Percentiles rank a stretch among this genome's conserved stretches.
phyloP scores from a whole-genome alignment of 2,797 vertebrate genomes.

The Hafferia zeledoni region DNA sequence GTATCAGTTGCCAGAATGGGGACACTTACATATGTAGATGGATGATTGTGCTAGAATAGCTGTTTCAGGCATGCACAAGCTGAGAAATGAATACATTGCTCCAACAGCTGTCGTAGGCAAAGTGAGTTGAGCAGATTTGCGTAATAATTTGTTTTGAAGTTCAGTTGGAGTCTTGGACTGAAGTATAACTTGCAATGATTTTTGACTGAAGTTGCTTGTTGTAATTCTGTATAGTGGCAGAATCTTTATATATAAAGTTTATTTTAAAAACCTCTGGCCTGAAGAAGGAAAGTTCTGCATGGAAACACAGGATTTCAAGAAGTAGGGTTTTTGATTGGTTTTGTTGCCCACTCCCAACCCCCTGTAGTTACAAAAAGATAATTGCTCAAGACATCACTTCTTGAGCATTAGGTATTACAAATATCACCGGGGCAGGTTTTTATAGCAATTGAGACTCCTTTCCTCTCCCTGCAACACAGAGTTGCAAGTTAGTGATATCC shows the following conservation, averaged over 20 bases:
- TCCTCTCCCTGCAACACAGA: neutral
- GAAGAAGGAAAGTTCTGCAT: neutral
- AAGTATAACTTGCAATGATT: neutral
- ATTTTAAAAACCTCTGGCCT: neutral
- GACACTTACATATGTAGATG: neutral
- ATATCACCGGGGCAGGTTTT: neutral
- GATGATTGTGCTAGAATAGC: neutral
- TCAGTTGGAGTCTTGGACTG: neutral
- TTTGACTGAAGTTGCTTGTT: neutral
- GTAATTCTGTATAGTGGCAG: neutral
- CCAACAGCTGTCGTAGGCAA: rapidly evolving
- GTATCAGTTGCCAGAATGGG: neutral
- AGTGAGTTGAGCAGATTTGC: neutral
- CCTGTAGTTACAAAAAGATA: neutral
- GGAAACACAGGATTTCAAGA: neutral
- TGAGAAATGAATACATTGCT: neutral
- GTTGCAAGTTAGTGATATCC: neutral
- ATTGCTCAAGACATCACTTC: neutral
- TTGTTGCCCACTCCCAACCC: neutral
- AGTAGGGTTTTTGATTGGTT: neutral
- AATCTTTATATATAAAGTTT: neutral
- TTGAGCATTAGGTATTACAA: neutral
- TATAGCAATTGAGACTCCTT: neutral
- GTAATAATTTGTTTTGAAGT: neutral
- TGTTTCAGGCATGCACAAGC: neutral